Conservation (phyloP, 2,113 vertebrate genomes). For the Shinisaurus crocodilurus region DNA sequence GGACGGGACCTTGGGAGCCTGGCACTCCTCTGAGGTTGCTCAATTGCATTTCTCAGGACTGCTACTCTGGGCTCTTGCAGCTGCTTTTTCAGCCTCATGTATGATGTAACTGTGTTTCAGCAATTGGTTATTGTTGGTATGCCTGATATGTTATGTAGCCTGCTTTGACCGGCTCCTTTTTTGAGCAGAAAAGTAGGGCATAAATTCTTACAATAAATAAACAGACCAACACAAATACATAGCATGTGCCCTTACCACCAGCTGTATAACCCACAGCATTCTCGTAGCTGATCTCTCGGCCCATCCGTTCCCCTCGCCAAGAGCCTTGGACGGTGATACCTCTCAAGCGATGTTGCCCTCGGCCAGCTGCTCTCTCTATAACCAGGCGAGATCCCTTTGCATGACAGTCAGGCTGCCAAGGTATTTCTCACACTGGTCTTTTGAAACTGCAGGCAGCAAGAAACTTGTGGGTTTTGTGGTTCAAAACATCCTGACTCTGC, state of each 20-base stretch:
- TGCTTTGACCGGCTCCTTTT: no score
- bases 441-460: neutral
- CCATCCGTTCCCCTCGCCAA: neutral
- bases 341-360: neutral
- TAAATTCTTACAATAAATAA: no score
- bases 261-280: neutral
- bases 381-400: neutral
- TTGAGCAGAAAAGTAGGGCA: no score
- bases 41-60: no score
- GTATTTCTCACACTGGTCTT: neutral
- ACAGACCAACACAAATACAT: no score
- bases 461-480: slow-evolving; percentile 4
- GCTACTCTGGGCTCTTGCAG: no score
- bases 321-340: neutral
- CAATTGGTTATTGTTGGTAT: no score
- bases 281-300: neutral
- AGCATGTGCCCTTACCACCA: neutral
- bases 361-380: neutral
- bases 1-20: neutral
- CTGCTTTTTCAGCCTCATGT: no score
- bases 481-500: neutral
- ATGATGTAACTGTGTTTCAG: no score
- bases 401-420: neutral
- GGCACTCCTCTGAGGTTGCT: neutral
- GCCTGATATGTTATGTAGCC: no score